These are phyloP conservation scores for fruit fly (Drosophila melanogaster) DNA, from an alignment of 1,140 invertebrate species.

Conservation along the genomic window Release_6_plus_ISO1_MT NT_033777.3:21649001-21649500, in stretches of 20 bases:
- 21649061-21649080: slow-evolving; percentile 39
- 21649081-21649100: slow-evolving; percentile 52
- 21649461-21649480: too few species aligned
- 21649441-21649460: too few species aligned
- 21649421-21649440: neutral
- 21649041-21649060: slow-evolving; percentile 34
- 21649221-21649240: slow-evolving; percentile 26
- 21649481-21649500: too few species aligned
- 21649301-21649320: slow-evolving; percentile 61
- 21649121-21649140: slow-evolving; percentile 19
- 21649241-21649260: slow-evolving; percentile 17
- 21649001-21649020: neutral
- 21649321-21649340: slow-evolving; percentile 54
- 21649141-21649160: slow-evolving; percentile 17
- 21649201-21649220: slow-evolving; percentile 30
- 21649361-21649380: slow-evolving; percentile 9
- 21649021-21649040: slow-evolving; percentile 3
- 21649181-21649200: slow-evolving; percentile 73
- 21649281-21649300: slow-evolving; percentile 3
- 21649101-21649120: slow-evolving; percentile 10
- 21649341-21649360: slow-evolving; percentile 52
- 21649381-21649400: neutral
- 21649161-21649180: slow-evolving; percentile 65
- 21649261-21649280: slow-evolving; percentile 2
- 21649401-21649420: slow-evolving; percentile 2